A percentile compares a stretch with the other conserved stretches of the same genome.
Evolutionary conservation across 2,113 vertebrate genomes (phyloP).

Genomic region (Nothoprocta perdicaria): DNA sequence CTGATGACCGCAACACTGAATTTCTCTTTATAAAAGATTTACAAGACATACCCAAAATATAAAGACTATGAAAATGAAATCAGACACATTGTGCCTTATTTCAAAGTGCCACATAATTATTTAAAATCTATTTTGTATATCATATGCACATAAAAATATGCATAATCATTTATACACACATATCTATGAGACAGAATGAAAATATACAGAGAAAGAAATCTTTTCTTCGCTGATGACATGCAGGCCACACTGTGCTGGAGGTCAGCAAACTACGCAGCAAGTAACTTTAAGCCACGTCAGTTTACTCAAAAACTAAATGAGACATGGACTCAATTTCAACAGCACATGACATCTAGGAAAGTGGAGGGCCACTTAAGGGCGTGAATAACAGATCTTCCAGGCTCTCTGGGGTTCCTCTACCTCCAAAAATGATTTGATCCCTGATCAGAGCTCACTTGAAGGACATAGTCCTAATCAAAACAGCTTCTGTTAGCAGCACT

Average conservation of each 20-base stretch:
- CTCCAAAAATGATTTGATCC: neutral
- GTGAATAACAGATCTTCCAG: neutral
- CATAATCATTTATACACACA: rapidly evolving
- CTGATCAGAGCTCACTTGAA: neutral
- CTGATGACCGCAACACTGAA: neutral
- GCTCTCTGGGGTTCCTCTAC: neutral
- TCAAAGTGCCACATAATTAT: neutral
- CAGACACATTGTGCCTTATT: neutral
- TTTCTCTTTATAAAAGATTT: neutral
- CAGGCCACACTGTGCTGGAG: neutral
- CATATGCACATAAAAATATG: neutral
- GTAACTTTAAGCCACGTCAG: rapidly evolving
- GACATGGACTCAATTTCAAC: neutral
- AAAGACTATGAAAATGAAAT: neutral
- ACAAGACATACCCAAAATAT: neutral
- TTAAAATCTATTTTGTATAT: neutral
- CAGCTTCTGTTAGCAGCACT: neutral
- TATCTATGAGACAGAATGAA: neutral
- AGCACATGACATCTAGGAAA: neutral
- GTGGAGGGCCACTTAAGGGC: neutral
- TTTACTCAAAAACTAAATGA: neutral
- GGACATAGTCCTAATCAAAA: neutral
- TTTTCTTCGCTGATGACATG: neutral
- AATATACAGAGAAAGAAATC: neutral
- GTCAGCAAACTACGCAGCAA: neutral